A percentile compares a stretch with the other conserved stretches of the same genome.
Conservation (phyloP, 2,888 invertebrate genomes). For the Exocentrus adspersus region DNA sequence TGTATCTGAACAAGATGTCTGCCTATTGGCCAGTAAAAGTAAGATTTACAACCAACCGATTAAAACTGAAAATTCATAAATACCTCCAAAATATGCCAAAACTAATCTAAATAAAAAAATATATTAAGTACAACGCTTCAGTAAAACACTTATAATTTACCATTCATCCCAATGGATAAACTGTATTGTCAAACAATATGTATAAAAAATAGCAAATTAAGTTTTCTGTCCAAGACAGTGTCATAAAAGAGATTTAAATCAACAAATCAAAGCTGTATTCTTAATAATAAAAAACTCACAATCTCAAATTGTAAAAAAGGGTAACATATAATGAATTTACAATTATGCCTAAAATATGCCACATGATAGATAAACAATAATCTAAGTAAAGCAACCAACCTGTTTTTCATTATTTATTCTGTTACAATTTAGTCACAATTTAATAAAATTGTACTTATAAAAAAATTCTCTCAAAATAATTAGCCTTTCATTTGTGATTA, state of each 20-base stretch:
- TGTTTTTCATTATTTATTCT: neutral
- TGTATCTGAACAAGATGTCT: slow-evolving; percentile 18
- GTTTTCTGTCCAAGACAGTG: slow-evolving; percentile 27
- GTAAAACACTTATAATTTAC: too few relatives aligned
- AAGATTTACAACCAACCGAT: slow-evolving; percentile 15
- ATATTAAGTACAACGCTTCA: slow-evolving; percentile 39
- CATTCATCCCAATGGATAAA: slow-evolving; percentile 22
- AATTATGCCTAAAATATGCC: too few relatives aligned
- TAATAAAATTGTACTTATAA: neutral
- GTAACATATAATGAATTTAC: neutral
- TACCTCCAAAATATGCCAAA: slow-evolving; percentile 26
- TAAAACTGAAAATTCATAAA: slow-evolving; percentile 10
- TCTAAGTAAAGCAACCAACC: too few relatives aligned
- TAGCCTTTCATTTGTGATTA: slow-evolving; percentile 19
- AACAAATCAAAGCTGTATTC: slow-evolving; percentile 29
- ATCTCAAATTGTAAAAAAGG: slow-evolving; percentile 25
- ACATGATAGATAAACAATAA: too few relatives aligned
- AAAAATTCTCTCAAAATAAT: neutral
- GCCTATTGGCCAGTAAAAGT: slow-evolving; percentile 27
- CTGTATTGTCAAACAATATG: slow-evolving; percentile 32
- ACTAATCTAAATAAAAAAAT: slow-evolving; percentile 32
- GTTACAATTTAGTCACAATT: neutral
- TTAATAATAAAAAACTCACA: slow-evolving; percentile 29
- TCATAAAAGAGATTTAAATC: slow-evolving; percentile 28
- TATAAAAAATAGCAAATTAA: slow-evolving; percentile 30